phyloP scores from a whole-genome alignment of 2,888 invertebrate genomes.

The Lumbricus terrestris region DNA sequence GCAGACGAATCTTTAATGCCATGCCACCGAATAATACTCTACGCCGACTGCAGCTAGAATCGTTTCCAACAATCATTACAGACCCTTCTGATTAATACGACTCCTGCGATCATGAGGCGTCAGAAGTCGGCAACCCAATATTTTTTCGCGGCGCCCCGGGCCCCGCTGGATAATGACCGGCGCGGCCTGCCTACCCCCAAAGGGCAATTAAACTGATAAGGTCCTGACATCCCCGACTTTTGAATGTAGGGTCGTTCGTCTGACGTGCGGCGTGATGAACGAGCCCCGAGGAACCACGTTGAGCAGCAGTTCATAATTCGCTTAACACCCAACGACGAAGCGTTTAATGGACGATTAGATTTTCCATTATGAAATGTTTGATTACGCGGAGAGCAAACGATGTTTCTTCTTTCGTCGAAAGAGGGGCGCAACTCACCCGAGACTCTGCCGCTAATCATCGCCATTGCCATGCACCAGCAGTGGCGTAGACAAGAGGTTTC shows the following conservation, averaged over 20 bases:
- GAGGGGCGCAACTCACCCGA: neutral
- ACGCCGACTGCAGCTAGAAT: neutral
- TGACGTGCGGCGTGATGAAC: constrained; percentile 9
- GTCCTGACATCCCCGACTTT: constrained; percentile 3
- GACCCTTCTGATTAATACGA: neutral
- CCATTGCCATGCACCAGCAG: no score
- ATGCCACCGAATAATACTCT: neutral
- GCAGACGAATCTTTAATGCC: neutral
- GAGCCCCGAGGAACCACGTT: constrained; percentile 11
- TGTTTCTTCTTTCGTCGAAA: neutral
- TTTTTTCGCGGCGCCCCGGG: neutral
- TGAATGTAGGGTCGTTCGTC: neutral
- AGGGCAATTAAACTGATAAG: constrained; percentile 3
- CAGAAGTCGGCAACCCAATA: neutral
- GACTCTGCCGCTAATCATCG: neutral
- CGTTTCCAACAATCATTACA: neutral
- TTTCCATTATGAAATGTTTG: constrained; percentile 14
- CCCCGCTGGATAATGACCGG: neutral
- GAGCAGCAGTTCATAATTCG: neutral
- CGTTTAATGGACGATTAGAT: constrained; percentile 13
- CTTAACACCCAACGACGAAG: neutral
- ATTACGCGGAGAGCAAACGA: neutral
- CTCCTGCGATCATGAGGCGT: neutral
- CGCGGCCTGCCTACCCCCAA: neutral
- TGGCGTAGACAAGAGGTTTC: no score